Percentiles rank a stretch among this genome's conserved stretches.
phyloP scores from a whole-genome alignment of 2,113 vertebrate genomes.

The Grallaria varia region DNA sequence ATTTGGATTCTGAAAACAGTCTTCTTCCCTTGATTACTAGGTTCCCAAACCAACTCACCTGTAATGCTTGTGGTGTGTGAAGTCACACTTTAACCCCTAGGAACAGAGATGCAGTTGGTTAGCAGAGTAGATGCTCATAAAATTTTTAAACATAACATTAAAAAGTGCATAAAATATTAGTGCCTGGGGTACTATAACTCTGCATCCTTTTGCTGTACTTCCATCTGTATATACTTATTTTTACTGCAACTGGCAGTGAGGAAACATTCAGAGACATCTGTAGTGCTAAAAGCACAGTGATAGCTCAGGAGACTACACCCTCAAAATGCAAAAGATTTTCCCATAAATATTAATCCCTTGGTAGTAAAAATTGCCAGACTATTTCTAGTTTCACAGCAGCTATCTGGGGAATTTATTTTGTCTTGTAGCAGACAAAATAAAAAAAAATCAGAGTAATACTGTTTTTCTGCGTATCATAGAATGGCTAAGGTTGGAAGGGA shows the following conservation, averaged over 20 bases:
- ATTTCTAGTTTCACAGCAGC: background rate
- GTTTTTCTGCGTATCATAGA: background rate
- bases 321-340: slow-evolving; percentile 37
- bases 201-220: background rate
- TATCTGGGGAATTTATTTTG: background rate
- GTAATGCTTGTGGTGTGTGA: background rate
- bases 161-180: slow-evolving; percentile 50
- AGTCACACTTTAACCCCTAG: background rate
- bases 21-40: background rate
- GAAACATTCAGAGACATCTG: slow-evolving; percentile 30
- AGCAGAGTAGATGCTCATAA: background rate
- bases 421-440: background rate
- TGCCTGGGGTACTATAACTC: background rate
- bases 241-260: background rate
- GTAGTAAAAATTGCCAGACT: background rate
- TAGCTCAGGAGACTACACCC: background rate
- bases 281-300: slow-evolving; percentile 26
- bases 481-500: background rate
- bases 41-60: background rate
- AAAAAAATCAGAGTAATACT: background rate
- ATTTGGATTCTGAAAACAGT: background rate
- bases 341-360: slow-evolving; percentile 34
- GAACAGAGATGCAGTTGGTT: background rate
- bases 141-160: slow-evolving; percentile 28
- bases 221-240: slow-evolving; percentile 24